Percentiles rank a stretch among this genome's conserved stretches.
phyloP scores from a whole-genome alignment of 1,140 invertebrate genomes.

The Mactra quadrangularis region DNA sequence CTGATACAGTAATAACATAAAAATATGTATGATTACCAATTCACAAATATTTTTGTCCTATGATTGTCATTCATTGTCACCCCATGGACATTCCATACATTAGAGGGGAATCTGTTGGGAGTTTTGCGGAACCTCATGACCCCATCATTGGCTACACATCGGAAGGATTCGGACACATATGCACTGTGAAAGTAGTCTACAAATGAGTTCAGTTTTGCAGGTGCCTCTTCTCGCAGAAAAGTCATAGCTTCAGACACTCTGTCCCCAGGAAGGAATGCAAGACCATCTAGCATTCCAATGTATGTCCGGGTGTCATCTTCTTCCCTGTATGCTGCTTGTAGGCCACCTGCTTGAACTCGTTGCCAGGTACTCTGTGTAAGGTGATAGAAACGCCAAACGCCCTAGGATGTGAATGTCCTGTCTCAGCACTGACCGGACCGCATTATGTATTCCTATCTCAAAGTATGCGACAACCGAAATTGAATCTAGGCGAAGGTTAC shows the following conservation, averaged over 20 bases:
- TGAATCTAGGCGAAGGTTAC: background rate
- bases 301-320: slow-evolving; percentile 24
- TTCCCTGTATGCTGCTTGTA: slow-evolving; percentile 7
- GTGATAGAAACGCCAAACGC: slow-evolving; percentile 24
- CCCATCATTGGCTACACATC: background rate
- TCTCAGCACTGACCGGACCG: background rate
- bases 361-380: slow-evolving; percentile 29
- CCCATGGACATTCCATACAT: slow-evolving; percentile 47
- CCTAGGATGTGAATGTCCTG: background rate
- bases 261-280: slow-evolving; percentile 46
- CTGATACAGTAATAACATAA: too few relatives aligned
- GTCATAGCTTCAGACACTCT: slow-evolving; percentile 37
- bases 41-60: slow-evolving; percentile 48
- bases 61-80: slow-evolving; percentile 22
- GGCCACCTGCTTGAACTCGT: background rate
- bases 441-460: slow-evolving; percentile 2
- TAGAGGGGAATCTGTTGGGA: slow-evolving; percentile 11
- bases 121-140: background rate
- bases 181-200: slow-evolving; percentile 5
- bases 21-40: too few relatives aligned
- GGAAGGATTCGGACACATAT: background rate
- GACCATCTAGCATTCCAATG: slow-evolving; percentile 60
- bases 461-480: background rate
- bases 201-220: background rate
- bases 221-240: background rate